phyloP scores from a whole-genome alignment of 2,113 vertebrate species.

The Beaufortia kweichowensis region DNA sequence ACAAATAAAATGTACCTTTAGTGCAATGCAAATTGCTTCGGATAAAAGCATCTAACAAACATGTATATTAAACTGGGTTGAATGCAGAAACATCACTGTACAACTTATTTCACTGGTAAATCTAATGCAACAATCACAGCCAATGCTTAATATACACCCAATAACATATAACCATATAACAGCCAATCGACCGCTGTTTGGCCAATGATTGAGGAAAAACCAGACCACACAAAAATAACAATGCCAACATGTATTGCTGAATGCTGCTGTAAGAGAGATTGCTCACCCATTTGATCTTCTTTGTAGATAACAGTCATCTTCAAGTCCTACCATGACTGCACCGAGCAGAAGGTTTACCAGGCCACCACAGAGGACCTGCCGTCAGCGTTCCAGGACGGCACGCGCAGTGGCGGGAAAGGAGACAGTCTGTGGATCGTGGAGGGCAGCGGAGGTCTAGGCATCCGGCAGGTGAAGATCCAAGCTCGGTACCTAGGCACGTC shows the following conservation, averaged over 20 bases:
- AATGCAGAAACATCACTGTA: no score
- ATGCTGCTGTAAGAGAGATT: neutral
- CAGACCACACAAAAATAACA: neutral
- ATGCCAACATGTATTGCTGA: no score
- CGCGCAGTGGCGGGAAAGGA: constrained; percentile 70
- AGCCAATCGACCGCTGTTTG: no score
- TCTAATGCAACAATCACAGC: no score
- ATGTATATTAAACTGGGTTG: no score
- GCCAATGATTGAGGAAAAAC: neutral
- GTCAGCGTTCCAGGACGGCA: constrained; percentile 78
- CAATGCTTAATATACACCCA: no score
- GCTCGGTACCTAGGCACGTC: constrained; percentile 79
- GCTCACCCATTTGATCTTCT: neutral
- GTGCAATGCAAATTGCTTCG: no score
- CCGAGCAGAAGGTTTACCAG: constrained; percentile 83
- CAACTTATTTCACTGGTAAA: no score
- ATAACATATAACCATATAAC: no score
- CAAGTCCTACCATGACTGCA: constrained; percentile 78
- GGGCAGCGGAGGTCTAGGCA: constrained; percentile 62
- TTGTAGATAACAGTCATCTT: constrained; percentile 81
- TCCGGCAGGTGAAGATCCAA: constrained; percentile 77
- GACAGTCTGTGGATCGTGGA: constrained; percentile 74
- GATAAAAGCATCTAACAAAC: no score
- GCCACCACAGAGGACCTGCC: constrained; percentile 80
- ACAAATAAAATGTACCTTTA: no score